Evolutionary conservation across 2,888 invertebrate species (phyloP).

Genomic region (Mesopsocus fuscifrons): DNA sequence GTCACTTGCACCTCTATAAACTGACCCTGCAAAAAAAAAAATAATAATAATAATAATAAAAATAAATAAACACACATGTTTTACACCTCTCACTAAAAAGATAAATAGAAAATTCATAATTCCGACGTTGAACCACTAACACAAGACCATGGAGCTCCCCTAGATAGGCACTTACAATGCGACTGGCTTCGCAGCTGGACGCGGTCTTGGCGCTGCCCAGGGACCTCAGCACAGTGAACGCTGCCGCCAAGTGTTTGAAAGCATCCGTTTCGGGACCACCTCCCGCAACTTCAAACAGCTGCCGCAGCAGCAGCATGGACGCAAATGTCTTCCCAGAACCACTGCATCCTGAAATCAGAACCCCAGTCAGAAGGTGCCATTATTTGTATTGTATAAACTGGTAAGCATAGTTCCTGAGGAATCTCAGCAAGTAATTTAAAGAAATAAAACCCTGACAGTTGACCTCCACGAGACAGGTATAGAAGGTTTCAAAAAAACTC

Average conservation of each 20-base stretch:
- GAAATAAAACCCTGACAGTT: not conserved
- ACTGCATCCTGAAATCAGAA: conserved; percentile 57
- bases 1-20: conserved; percentile 93
- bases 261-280: conserved; percentile 91
- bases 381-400: too few species aligned
- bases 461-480: not conserved
- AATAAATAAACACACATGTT: too few species aligned
- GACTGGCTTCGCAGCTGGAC: conserved; percentile 79
- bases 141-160: too few species aligned
- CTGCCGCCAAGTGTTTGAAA: conserved; percentile 87
- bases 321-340: conserved; percentile 90
- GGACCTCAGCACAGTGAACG: conserved; percentile 82
- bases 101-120: too few species aligned
- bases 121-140: too few species aligned
- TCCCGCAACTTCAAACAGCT: conserved; percentile 83
- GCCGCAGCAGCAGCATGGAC: conserved; percentile 74
- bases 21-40: conserved; percentile 47
- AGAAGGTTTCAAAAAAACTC: too few species aligned
- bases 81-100: too few species aligned
- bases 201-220: conserved; percentile 81
- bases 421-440: too few species aligned
- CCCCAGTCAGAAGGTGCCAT: too few species aligned
- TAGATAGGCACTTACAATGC: conserved; percentile 70
- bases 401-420: too few species aligned
- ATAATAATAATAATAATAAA: too few species aligned